Base-by-base conservation (phyloP, 2,888 invertebrate species). In the Drosophila differens region DNA sequence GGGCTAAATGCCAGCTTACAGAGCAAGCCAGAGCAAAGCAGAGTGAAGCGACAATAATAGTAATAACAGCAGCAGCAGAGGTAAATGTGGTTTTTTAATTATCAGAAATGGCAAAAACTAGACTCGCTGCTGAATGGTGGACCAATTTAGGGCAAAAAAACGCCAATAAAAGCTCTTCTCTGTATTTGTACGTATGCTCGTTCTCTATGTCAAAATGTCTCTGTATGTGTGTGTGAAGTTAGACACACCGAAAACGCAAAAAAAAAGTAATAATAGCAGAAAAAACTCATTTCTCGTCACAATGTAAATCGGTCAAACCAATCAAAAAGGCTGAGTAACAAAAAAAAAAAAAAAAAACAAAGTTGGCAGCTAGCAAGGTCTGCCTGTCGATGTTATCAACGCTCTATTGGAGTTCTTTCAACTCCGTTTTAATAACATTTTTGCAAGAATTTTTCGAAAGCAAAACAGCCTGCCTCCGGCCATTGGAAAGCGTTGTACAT, bases 301-400 rank as follows among this genome's bases (percentile, higher is more conserved):
- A 87, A 89, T 82, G 82, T 77, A 87, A 89, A 89, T 86, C 87
- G 89, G 86, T 86, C 86, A 86, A 87, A 89, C 87, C 87, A 89
- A 86, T 86, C 82, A 86, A 82, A 83, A 80, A 71, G 57, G 53
- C 64, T 65, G 54, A 68, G 54, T 59, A 70, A 75, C 57, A 76
- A 76, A 47, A 54, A 64, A 35, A 73, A 54, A 22, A 22, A 22
- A 28, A 16, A 69, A 49, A 55, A 55, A 53, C 39, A 60, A 35
- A 25, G 54, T 61, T 41, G 47, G 37, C 64, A 61, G 59, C 47
- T 64, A 67, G 53, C 72, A 57, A 58, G 52, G 57, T 39, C 65
- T 64, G 60, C 55, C 66, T 53, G 30, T 51, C 68, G 72, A 76
- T 79, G 74, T 81, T 77, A 76, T 85, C 74, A 85, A 76, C 76